Evolutionary conservation across 2,113 vertebrate species (phyloP), one percentile per base, ranked within the genome.

Genomic region (Leiothrix lutea): DNA sequence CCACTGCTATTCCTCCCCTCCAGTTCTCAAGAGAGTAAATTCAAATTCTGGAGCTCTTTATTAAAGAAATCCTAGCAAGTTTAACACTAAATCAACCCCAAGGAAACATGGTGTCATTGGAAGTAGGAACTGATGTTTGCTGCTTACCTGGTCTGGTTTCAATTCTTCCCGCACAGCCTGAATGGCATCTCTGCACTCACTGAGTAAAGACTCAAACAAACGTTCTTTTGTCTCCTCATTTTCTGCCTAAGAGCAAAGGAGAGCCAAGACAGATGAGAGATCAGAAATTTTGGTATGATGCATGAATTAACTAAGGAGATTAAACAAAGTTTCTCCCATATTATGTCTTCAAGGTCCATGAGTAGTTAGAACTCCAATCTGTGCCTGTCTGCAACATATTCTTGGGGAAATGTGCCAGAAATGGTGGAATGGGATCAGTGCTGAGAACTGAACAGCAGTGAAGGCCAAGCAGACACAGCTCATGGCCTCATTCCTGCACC

Each of bases 141-240:
- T 87, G 56, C 92, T 97, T 92, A 99, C 99, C 98, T 98, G 98
- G 65, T 99, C 99, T 6, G 97, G 98, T 97, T 99, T 99, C 57
- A 99, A 97, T 42, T 99, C 99, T 50, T 99, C 99, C 65, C 98
- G 98, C 53, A 99, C 99, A 12, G 99, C 99, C 97, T 99, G 99
- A 93, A 99, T 99, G 90, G 99, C 99, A 92, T 99, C 99, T 97
- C 99, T 98, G 92, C 99, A 99, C 97, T 99, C 99, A 6, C 98
- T 98, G 97, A 99, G 98, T 84, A 99, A 97, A 47, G 99, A 99
- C 67, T 99, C 99, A 75, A 99, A 99, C 87, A 99, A 98, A 33
- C 98, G 99, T 93, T 99, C 99, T 95, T 99, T 99, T 70, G 99
- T 99, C 71, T 99, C 99, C 86, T 99, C 99, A 8, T 98, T 99